Conservation (phyloP, 2,113 vertebrate species). For the Pedionomus torquatus region DNA sequence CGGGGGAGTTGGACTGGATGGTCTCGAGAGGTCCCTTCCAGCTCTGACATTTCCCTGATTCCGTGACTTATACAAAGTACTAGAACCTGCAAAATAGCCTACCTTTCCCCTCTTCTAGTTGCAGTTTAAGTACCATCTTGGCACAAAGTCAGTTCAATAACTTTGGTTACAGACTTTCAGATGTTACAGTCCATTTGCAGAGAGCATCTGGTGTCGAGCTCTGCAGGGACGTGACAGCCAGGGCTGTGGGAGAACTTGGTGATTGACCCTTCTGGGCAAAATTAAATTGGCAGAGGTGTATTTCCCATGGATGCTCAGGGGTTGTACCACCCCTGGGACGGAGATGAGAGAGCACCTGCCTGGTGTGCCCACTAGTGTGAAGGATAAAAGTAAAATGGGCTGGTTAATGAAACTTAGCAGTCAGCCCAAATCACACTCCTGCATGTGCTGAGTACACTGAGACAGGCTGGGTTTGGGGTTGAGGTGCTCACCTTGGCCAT, state of each 20-base stretch:
- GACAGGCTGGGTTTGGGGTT: not conserved
- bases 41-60: too few species aligned
- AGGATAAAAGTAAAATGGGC: not conserved
- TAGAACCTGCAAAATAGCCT: not conserved
- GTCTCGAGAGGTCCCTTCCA: too few species aligned
- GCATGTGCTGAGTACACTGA: accelerated
- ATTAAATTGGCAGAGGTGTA: not conserved
- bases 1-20: too few species aligned
- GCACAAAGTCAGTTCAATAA: not conserved
- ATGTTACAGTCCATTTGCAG: not conserved
- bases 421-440: not conserved
- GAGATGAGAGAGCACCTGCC: not conserved
- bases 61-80: not conserved
- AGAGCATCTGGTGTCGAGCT: not conserved
- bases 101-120: accelerated
- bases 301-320: not conserved
- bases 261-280: not conserved
- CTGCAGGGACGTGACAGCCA: not conserved
- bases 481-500: not conserved
- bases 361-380: not conserved
- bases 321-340: not conserved
- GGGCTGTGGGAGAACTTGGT: not conserved
- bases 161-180: not conserved
- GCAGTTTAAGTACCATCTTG: not conserved
- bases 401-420: not conserved